phyloP scores from a whole-genome alignment of 1,140 invertebrate species.

The Brachionus asplanchnoidis region DNA sequence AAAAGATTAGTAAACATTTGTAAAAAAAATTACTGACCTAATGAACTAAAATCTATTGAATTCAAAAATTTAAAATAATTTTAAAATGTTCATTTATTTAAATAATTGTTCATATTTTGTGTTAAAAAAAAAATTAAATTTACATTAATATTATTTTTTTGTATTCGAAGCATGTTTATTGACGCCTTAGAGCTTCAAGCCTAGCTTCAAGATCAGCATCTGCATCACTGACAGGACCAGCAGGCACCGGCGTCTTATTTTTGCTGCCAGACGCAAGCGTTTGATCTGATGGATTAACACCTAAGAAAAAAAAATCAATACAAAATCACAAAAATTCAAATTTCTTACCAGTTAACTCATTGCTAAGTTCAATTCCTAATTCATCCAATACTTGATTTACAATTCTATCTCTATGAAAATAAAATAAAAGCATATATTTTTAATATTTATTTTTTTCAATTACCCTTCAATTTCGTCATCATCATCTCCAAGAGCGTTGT shows the following conservation, averaged over 20 bases:
- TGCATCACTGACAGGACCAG: constrained; percentile 60
- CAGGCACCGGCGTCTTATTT: constrained; percentile 57
- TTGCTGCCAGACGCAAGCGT: constrained; percentile 42
- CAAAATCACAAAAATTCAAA: neutral
- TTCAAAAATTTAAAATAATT: neutral
- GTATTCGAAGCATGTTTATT: constrained; percentile 61
- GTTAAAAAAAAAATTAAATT: neutral
- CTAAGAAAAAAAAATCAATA: neutral
- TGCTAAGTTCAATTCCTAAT: constrained; percentile 84
- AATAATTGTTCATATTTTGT: neutral
- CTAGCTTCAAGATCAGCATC: constrained; percentile 90
- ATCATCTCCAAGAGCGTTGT: constrained; percentile 96
- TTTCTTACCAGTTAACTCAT: constrained; percentile 75
- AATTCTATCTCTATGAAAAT: constrained; percentile 52
- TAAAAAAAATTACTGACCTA: too few species aligned
- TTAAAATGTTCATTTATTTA: neutral
- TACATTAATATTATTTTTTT: neutral
- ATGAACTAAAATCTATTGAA: neutral
- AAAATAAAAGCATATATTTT: neutral
- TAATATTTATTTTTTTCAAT: constrained; percentile 46
- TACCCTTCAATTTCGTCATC: constrained; percentile 85
- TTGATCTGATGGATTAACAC: constrained; percentile 54
- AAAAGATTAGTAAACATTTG: too few species aligned
- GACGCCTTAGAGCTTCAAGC: constrained; percentile 82
- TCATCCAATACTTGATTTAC: constrained; percentile 89